phyloP scores from a whole-genome alignment of 2,113 vertebrate genomes.

The Heterocephalus glaber region DNA sequence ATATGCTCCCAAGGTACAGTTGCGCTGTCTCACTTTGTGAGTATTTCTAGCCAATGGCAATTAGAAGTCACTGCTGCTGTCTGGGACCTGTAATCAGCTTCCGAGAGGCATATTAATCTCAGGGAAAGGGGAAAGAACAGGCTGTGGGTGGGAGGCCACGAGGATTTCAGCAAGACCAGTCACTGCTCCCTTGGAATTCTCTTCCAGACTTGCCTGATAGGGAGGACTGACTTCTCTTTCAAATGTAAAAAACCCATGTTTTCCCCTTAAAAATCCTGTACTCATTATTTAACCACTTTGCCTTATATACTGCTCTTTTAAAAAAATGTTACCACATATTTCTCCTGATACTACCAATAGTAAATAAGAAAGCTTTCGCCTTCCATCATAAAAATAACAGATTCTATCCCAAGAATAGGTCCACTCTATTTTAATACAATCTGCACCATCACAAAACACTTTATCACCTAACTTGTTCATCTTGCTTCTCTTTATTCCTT shows the following conservation, averaged over 20 bases:
- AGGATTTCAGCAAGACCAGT: neutral
- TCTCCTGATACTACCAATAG: neutral
- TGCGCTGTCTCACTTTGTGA: neutral
- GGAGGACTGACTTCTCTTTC: neutral
- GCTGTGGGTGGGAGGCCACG: neutral
- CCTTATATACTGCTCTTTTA: neutral
- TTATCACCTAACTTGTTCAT: neutral
- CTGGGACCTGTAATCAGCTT: neutral
- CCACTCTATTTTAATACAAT: neutral
- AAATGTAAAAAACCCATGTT: neutral
- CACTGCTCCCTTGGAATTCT: neutral
- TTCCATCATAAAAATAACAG: neutral
- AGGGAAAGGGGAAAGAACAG: conserved; percentile 30
- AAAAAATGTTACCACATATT: neutral
- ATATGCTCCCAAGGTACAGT: neutral
- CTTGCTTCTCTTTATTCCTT: conserved; percentile 9
- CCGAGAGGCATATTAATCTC: conserved; percentile 22
- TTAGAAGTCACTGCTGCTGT: neutral
- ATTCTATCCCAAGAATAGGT: neutral
- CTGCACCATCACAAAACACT: neutral
- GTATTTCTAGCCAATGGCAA: neutral
- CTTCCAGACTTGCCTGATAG: neutral
- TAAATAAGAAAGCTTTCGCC: neutral
- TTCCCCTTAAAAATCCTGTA: neutral
- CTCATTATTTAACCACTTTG: neutral